A percentile compares a stretch with the other conserved stretches of the same genome.
Conservation (phyloP, 2,113 vertebrate genomes). For the Oenanthe oenanthe region DNA sequence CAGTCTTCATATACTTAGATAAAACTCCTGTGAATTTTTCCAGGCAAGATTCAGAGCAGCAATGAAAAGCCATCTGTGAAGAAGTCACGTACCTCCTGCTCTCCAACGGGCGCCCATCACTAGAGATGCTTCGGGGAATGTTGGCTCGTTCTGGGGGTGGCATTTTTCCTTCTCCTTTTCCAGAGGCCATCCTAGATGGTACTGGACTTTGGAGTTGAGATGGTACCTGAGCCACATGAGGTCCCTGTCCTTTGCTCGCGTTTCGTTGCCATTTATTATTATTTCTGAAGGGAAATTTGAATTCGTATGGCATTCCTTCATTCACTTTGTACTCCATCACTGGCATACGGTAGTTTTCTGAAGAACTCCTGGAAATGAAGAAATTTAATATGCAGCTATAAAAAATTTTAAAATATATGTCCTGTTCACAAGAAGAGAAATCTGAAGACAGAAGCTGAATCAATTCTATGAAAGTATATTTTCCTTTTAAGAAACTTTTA, state of each 20-base stretch:
- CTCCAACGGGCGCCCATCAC: constrained; percentile 89
- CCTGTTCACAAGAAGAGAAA: background rate
- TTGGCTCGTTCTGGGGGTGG: constrained; percentile 82
- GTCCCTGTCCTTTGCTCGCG: constrained; percentile 78
- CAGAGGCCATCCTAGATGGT: constrained; percentile 70
- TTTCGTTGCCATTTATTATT: constrained; percentile 93
- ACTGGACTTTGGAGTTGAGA: constrained; percentile 83
- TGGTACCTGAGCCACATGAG: constrained; percentile 88
- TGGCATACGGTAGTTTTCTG: constrained; percentile 93
- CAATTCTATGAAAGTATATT: background rate
- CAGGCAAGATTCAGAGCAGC: background rate
- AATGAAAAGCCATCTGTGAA: background rate
- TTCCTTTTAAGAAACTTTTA: background rate
- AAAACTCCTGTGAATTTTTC: background rate
- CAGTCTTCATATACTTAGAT: background rate
- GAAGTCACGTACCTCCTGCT: constrained; percentile 79
- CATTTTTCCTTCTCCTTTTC: constrained; percentile 84
- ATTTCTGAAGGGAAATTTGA: constrained; percentile 94
- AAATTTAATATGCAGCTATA: background rate
- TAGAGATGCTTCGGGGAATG: constrained; percentile 93
- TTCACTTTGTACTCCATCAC: constrained; percentile 96
- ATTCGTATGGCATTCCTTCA: constrained; percentile 90
- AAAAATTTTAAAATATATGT: background rate
- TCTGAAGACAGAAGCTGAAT: background rate
- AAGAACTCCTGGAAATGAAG: constrained; percentile 83